These are phyloP conservation scores for Marmota flaviventris DNA, from an alignment of 2,113 vertebrate species.

Conservation along the genomic window DNA sequence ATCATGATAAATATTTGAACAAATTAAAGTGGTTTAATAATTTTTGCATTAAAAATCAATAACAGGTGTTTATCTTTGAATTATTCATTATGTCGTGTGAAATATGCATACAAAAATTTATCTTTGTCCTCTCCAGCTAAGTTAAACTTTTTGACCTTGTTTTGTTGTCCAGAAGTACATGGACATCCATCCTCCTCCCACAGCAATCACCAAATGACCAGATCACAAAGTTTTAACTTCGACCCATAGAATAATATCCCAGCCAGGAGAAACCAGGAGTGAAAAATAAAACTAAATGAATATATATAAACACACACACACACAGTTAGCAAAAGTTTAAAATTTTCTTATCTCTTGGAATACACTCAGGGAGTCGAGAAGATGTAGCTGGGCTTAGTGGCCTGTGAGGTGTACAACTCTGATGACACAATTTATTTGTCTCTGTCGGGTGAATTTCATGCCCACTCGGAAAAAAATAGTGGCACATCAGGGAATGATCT, in stretches of 20 bases:
- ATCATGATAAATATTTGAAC: constrained; percentile 8
- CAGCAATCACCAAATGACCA: not conserved
- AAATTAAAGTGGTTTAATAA: not conserved
- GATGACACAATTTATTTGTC: not conserved
- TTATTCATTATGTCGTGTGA: not conserved
- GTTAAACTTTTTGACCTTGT: not conserved
- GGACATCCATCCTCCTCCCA: not conserved
- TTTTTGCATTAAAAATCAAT: not conserved
- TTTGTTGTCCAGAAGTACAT: not conserved
- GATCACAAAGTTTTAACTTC: not conserved
- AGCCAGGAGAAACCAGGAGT: not conserved
- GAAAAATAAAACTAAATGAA: not conserved
- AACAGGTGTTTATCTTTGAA: not conserved
- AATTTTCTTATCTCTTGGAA: constrained; percentile 17
- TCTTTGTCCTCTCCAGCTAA: not conserved
- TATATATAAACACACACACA: too few relatives aligned
- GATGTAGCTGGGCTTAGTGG: not conserved
- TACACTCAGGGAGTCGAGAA: not conserved
- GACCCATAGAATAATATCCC: not conserved
- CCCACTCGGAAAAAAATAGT: too few relatives aligned
- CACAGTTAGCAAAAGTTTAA: not conserved
- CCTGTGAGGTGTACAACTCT: not conserved
- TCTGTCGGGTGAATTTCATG: not conserved
- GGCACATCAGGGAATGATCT: not conserved
- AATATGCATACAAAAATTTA: not conserved